Conservation (phyloP, 35 echinoderm and acorn worm genomes). For the Apostichopus californicus region DNA sequence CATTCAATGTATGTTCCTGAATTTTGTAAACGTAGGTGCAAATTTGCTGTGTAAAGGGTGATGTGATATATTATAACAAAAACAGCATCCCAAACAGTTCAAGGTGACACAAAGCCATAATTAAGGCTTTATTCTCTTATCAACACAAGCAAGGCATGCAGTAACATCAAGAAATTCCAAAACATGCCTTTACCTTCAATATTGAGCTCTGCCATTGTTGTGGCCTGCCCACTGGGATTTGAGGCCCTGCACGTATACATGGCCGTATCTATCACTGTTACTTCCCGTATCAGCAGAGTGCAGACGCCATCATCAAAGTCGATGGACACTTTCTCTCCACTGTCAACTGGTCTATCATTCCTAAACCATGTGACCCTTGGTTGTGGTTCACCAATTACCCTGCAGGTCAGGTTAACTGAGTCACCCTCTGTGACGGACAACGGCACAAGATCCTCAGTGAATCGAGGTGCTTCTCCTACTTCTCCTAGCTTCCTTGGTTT, state of each 20-base stretch:
- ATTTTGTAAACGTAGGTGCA: too few relatives aligned
- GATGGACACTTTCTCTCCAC: conserved; percentile 65
- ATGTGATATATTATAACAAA: too few relatives aligned
- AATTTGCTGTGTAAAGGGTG: too few relatives aligned
- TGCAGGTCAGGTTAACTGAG: conserved; percentile 77
- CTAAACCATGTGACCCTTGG: conserved; percentile 94
- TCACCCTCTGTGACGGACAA: conserved; percentile 72
- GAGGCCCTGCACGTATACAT: conserved; percentile 86
- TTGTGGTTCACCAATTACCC: conserved; percentile 74
- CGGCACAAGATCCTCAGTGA: conserved; percentile 71
- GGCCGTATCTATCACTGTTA: conserved; percentile 59
- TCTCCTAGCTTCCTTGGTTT: conserved; percentile 70
- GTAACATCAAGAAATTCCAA: conserved; percentile 42
- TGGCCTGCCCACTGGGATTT: conserved; percentile 78
- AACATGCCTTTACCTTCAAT: conserved; percentile 90
- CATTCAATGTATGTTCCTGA: too few relatives aligned
- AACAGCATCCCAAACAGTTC: too few relatives aligned
- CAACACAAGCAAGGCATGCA: conserved; percentile 63
- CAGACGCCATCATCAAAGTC: conserved; percentile 84
- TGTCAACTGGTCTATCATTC: conserved; percentile 74
- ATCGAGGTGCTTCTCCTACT: conserved; percentile 64
- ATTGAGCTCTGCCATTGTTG: conserved; percentile 75
- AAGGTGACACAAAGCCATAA: too few relatives aligned
- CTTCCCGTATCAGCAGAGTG: conserved; percentile 78
- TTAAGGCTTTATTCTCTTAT: too few relatives aligned